phyloP scores from a whole-genome alignment of 2,797 vertebrate genomes.

The Scolopax bukidnonensis region DNA sequence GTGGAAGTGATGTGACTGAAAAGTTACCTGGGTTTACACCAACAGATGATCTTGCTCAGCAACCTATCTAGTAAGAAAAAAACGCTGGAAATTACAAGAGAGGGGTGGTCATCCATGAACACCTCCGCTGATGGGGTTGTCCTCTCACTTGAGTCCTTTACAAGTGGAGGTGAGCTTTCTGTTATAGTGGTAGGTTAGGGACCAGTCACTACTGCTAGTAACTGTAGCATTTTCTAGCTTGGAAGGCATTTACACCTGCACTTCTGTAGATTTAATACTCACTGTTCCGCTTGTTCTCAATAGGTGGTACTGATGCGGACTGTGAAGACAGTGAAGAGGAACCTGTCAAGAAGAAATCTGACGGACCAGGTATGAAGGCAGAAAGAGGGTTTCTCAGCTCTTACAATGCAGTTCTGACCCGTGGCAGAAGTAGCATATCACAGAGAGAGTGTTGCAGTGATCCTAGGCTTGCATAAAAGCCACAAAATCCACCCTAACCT shows the following conservation, averaged over 20 bases:
- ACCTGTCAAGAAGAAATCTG: conserved; percentile 84
- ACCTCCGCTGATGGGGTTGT: background rate
- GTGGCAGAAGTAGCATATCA: background rate
- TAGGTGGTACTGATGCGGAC: conserved; percentile 86
- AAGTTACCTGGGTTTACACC: background rate
- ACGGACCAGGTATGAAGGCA: conserved; percentile 85
- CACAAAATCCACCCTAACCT: background rate
- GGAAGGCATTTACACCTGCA: background rate
- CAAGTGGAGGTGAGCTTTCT: background rate
- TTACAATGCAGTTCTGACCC: background rate
- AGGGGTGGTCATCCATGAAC: background rate
- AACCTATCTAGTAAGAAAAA: background rate
- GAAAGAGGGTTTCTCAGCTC: background rate
- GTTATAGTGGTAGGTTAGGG: background rate
- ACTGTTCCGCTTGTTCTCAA: background rate
- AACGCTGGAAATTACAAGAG: background rate
- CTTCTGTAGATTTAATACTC: background rate
- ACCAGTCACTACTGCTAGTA: background rate
- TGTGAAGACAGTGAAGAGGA: conserved; percentile 86
- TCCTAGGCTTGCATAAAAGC: background rate
- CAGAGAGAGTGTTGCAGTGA: background rate
- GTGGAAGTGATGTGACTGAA: background rate
- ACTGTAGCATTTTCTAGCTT: background rate
- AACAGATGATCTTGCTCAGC: background rate
- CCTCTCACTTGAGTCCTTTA: background rate